Percentiles rank a stretch among this genome's conserved stretches.
Evolutionary conservation across 2,113 vertebrate genomes (phyloP).

Genomic region (Martes martes): DNA sequence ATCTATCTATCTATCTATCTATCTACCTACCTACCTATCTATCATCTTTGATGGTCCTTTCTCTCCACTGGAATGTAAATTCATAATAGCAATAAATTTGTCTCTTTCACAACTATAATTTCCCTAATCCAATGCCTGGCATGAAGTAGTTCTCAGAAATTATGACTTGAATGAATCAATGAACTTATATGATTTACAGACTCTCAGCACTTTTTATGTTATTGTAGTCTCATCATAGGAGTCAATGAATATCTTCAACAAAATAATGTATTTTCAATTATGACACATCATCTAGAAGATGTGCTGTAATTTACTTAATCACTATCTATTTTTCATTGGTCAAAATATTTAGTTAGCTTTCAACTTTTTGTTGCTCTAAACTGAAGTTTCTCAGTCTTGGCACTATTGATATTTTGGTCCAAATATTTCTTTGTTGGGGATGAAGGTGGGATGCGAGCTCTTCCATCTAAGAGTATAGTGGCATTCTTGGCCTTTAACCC

Average conservation of each 20-base stretch:
- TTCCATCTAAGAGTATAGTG: not conserved
- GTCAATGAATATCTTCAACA: not conserved
- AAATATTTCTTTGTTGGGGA: not conserved
- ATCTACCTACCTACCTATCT: too few relatives aligned
- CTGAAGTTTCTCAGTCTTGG: not conserved
- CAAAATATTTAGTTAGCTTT: not conserved
- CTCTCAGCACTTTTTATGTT: not conserved
- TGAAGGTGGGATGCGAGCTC: not conserved
- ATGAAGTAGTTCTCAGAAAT: not conserved
- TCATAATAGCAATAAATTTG: not conserved
- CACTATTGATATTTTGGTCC: not conserved
- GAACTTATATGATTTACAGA: not conserved
- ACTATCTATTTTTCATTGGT: not conserved
- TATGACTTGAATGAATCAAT: not conserved
- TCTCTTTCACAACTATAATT: not conserved
- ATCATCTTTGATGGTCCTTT: not conserved
- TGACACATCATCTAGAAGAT: not conserved
- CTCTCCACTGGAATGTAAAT: not conserved
- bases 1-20: too few relatives aligned
- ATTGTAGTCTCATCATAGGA: not conserved
- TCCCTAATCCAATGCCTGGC: not conserved
- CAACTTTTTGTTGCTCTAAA: not conserved
- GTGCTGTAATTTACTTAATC: not conserved
- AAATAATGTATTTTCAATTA: slow-evolving; percentile 9
- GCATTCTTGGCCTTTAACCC: not conserved